phyloP scores from a whole-genome alignment of 2,888 invertebrate genomes.

The Eupithecia subumbrata region DNA sequence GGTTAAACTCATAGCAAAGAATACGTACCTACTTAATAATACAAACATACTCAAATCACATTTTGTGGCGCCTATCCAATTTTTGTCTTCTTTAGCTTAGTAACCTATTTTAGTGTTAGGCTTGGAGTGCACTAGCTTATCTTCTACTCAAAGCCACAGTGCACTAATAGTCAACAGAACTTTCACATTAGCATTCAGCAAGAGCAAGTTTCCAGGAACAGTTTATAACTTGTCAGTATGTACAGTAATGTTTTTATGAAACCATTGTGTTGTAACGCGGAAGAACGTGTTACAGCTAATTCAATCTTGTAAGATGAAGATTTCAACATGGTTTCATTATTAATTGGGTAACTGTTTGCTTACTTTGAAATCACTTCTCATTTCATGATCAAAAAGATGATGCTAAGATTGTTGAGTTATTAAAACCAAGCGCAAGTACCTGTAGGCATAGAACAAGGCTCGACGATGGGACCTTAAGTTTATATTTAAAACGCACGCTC shows the following conservation, averaged over 20 bases:
- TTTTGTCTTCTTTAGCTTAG: no score
- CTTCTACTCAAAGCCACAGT: slow-evolving; percentile 7
- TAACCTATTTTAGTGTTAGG: neutral
- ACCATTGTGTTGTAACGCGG: slow-evolving; percentile 50
- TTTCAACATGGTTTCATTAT: slow-evolving; percentile 20
- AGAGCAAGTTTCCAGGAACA: slow-evolving; percentile 57
- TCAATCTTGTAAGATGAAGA: slow-evolving; percentile 26
- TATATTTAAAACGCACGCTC: slow-evolving; percentile 11
- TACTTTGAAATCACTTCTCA: neutral
- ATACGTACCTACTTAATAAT: no score
- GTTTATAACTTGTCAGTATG: slow-evolving; percentile 32
- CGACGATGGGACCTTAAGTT: slow-evolving; percentile 28
- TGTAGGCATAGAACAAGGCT: slow-evolving; percentile 27
- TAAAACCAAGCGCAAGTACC: neutral
- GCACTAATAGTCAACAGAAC: slow-evolving; percentile 40
- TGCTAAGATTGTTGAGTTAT: neutral
- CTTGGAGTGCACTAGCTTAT: neutral
- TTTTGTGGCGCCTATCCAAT: neutral
- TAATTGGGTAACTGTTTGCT: slow-evolving; percentile 6
- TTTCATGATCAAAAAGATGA: neutral
- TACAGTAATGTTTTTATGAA: slow-evolving; percentile 54
- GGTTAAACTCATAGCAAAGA: neutral
- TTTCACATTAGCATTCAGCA: slow-evolving; percentile 69
- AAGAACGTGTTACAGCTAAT: slow-evolving; percentile 30
- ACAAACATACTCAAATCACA: neutral